Base-by-base conservation (phyloP, 2,113 vertebrate genomes). In the Hepsetus odoe region DNA sequence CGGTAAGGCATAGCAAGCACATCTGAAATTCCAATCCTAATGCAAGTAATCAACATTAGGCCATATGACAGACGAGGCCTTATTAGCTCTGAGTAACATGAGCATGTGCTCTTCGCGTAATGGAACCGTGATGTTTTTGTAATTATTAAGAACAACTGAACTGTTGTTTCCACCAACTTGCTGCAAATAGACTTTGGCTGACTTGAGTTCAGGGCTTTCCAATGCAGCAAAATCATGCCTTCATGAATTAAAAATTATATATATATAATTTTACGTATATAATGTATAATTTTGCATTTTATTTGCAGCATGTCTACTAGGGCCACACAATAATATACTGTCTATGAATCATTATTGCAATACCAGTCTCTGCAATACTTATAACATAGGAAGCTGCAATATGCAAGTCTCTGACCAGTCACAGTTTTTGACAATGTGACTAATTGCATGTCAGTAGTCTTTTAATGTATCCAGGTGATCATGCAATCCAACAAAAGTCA, bases 31-130 rank as follows among this genome's bases (percentile, higher is more conserved):
- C 49, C 74, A 55, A 22, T 42, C 44, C 49, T 67, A 76, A 65
- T 66, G n/a, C 30, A 61, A 65, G 30, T 53, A 75, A 76, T 67
- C 35, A 40, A 62, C 74, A 42, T 55, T 76, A 32, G 33, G 20
- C 18, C 20, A 10, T 56, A 42, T 65, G 61, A 67, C 74, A 64
- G 42, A 51, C 61, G 42, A 32, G 58, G 20, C 42, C 58, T 64
- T 74, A 49, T 64, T 65, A 64, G 59, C 30, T 20, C 42, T 35
- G n/a, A 28, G 59, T 38, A 53, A 65, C 58, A 75, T 51, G 49
- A 67, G 74, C 74, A 76, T 65, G 44, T 76, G 74, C 64, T 67
- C 33, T 42, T 67, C 62, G 49, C 74, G 56, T 42, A 76, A 67
- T 32, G 61, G n/a, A 65, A 38, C 33, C 20, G n/a, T 65, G 61